These are phyloP conservation scores for Lasioglossum albipes DNA, from an alignment of 1,140 invertebrate species.

Conservation along the genomic window DNA sequence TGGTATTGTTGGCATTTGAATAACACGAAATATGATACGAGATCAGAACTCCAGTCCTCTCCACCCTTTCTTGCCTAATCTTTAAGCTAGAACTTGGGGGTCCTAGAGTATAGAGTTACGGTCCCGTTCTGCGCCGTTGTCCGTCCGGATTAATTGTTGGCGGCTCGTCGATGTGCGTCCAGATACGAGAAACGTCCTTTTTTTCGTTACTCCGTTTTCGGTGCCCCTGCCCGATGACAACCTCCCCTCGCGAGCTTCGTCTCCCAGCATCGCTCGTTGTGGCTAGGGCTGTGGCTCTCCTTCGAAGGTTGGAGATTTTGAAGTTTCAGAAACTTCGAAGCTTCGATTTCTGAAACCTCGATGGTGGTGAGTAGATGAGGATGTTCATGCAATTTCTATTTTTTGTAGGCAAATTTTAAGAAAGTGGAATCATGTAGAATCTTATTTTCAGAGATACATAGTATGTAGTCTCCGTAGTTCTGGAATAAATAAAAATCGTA, in stretches of 20 bases:
- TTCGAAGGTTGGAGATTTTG: too few species aligned
- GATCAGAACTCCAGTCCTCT: conserved; percentile 63
- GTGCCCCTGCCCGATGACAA: not conserved
- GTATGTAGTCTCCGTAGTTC: too few species aligned
- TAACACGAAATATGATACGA: conserved; percentile 80
- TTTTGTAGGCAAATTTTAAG: too few species aligned
- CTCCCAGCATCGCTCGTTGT: not conserved
- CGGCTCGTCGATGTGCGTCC: conserved; percentile 58
- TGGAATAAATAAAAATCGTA: too few species aligned
- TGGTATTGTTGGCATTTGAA: conserved; percentile 80
- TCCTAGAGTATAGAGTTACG: conserved; percentile 54
- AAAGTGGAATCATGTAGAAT: too few species aligned
- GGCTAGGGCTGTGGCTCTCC: rapidly evolving
- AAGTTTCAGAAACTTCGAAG: too few species aligned
- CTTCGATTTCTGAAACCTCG: too few species aligned
- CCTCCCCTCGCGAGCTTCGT: not conserved
- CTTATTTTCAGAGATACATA: too few species aligned
- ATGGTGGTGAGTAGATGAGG: too few species aligned
- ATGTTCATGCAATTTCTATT: too few species aligned
- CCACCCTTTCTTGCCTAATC: conserved; percentile 30
- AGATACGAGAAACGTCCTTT: conserved; percentile 36
- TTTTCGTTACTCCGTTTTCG: not conserved
- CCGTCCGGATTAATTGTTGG: conserved; percentile 70
- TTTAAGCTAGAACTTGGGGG: conserved; percentile 52
- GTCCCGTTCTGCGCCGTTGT: conserved; percentile 52